Conservation (phyloP, 2,888 invertebrate species). For the Zootermopsis nevadensis region DNA sequence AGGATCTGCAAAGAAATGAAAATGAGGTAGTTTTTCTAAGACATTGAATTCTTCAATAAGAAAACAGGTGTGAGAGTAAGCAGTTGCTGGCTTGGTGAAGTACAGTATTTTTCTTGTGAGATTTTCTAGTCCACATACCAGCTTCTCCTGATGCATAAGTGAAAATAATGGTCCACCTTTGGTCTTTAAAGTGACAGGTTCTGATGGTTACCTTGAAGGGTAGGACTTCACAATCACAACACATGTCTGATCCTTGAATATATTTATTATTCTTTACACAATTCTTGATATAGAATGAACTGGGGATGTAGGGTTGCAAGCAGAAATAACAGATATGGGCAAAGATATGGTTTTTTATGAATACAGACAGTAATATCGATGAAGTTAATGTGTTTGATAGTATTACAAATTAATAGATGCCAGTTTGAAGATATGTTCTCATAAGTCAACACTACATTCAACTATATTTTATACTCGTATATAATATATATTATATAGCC, state of each 20-base stretch:
- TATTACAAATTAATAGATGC: conserved; percentile 20
- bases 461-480: conserved; percentile 6
- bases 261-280: conserved; percentile 33
- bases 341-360: conserved; percentile 33
- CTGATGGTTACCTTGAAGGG: too few species aligned
- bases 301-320: conserved; percentile 38
- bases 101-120: too few species aligned
- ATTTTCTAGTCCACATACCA: too few species aligned
- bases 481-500: conserved; percentile 31
- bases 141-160: too few species aligned
- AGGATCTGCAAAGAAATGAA: too few species aligned
- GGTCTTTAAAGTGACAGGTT: too few species aligned
- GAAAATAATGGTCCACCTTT: too few species aligned
- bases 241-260: conserved; percentile 17
- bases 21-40: too few species aligned
- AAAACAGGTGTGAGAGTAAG: too few species aligned
- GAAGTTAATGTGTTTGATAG: conserved; percentile 11
- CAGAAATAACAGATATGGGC: conserved; percentile 43
- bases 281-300: conserved; percentile 34
- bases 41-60: too few species aligned
- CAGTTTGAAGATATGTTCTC: conserved; percentile 28
- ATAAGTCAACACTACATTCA: conserved; percentile 27
- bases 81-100: too few species aligned
- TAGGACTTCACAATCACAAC: not conserved
- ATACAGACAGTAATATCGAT: conserved; percentile 30